phyloP scores from a whole-genome alignment of 2,113 vertebrate species.

The Scolopax mira region DNA sequence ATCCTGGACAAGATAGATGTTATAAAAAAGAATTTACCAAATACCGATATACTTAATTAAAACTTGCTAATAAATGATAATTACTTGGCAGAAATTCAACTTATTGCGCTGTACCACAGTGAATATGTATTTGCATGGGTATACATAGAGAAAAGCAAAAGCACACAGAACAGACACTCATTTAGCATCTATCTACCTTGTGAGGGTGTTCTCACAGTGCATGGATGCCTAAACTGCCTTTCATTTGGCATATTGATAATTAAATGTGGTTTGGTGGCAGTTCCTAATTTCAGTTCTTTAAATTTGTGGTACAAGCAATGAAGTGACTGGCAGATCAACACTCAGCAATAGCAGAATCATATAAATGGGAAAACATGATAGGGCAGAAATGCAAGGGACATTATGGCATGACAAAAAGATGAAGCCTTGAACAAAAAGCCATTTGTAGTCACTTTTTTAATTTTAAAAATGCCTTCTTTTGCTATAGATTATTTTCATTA shows the following conservation, averaged over 20 bases:
- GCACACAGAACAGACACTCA: background rate
- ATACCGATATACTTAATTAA: background rate
- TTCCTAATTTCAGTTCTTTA: background rate
- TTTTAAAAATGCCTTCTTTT: background rate
- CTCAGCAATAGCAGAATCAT: background rate
- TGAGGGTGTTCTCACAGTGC: background rate
- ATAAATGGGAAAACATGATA: background rate
- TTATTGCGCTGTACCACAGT: background rate
- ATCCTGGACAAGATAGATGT: background rate
- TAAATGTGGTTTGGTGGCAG: background rate
- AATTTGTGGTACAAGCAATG: background rate
- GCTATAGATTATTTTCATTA: background rate
- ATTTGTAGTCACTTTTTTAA: background rate
- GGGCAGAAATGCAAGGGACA: background rate
- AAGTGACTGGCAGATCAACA: background rate
- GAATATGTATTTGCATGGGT: background rate
- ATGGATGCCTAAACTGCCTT: background rate
- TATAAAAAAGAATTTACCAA: background rate
- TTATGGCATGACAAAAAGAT: background rate
- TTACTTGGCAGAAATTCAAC: background rate
- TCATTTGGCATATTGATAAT: background rate
- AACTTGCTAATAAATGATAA: background rate
- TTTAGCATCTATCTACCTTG: background rate
- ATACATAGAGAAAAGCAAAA: background rate
- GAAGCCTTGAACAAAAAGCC: background rate